Evolutionary conservation across 2,113 vertebrate species (phyloP), one percentile per base, ranked within the genome.

Genomic region (Eolophus roseicapilla): DNA sequence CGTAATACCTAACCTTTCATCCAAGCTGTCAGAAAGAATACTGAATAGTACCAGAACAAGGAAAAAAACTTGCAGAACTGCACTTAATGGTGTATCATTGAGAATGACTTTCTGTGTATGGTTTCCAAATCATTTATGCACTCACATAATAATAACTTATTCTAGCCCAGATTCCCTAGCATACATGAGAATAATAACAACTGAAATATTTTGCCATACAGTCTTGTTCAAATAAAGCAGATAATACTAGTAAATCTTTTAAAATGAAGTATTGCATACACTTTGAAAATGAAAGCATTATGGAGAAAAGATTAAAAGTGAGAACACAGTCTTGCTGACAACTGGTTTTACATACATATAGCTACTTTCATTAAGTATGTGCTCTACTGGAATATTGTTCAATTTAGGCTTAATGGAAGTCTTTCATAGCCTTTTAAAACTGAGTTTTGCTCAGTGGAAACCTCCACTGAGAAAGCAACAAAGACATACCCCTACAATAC

Each of bases 171-270:
- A 83, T 94, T 88, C n/a, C 71, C 41, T 53, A 80, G 46, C 23
- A 74, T 28, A 70, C 9, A 35, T 21, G n/a, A 59, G 62, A 71
- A 76, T 35, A 94, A 53, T 25, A 93, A 91, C 33, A 88, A 89
- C 25, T 15, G 29, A 81, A 71, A 80, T 75, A 90, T 55, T 94
- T 41, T 92, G 35, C 41, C 15, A 50, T 73, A 86, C 2, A 82
- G 13, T 29, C 55, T 83, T 92, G 55, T 60, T 91, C 49, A 94
- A 96, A 92, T 68, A 82, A 84, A 95, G 18, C 52, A 77, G 49
- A 59, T 46, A 77, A 78, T 68, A 35, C 6, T 53, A 67, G 21
- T 43, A 93, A 77, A 76, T 52, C 17, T 82, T 90, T 55, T 71
- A 70, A 91, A 88, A 70, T 78, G 10, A 95, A 78, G 11, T 63